Evolutionary conservation across 2,797 vertebrate genomes (phyloP).

Genomic region (Ceyx erithaca): DNA sequence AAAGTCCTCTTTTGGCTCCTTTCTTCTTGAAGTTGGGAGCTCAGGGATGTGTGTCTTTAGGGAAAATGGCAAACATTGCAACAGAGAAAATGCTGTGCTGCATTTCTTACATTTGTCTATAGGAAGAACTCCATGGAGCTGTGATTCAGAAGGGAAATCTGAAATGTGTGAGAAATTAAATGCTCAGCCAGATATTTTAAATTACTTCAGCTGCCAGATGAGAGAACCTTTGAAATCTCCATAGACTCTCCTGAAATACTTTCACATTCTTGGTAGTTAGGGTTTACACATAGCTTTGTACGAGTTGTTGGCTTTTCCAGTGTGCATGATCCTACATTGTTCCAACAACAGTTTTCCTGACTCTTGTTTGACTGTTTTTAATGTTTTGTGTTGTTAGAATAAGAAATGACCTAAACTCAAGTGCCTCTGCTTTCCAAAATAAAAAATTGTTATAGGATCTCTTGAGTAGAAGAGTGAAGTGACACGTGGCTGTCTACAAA

Average conservation of each 20-base stretch:
- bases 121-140: background rate
- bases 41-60: background rate
- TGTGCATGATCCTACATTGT: rapidly evolving
- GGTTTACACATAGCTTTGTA: background rate
- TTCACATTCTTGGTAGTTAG: background rate
- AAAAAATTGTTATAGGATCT: background rate
- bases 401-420: background rate
- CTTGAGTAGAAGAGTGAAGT: background rate
- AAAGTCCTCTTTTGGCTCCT: background rate
- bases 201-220: background rate
- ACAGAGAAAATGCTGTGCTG: background rate
- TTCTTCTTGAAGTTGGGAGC: background rate
- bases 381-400: background rate
- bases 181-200: background rate
- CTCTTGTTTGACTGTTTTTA: background rate
- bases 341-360: background rate
- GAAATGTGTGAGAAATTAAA: background rate
- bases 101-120: background rate
- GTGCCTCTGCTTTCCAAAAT: background rate
- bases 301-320: background rate
- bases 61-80: background rate
- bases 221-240: background rate
- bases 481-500: background rate
- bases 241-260: background rate
- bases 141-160: background rate